Evolutionary conservation across 2,113 vertebrate species (phyloP), one percentile per base, ranked within the genome.

Genomic region (Dendropsophus ebraccatus): DNA sequence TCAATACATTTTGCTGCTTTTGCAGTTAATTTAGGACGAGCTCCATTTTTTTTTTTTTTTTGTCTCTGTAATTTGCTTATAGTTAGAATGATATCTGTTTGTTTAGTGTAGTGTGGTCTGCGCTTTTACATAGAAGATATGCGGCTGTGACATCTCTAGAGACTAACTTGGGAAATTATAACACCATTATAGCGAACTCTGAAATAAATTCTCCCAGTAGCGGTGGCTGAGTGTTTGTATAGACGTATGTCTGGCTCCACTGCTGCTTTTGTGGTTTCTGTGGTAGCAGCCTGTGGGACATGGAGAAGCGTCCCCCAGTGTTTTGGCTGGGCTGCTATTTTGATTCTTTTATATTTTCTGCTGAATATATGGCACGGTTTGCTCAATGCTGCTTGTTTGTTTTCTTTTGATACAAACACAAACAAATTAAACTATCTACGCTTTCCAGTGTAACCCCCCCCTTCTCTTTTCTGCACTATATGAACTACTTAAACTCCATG

Each of bases 221-320:
- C 84, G 84, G 78, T 65, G 79, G 72, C 72, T 87, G 78, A 49
- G 30, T 85, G 73, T 88, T 88, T 88, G 87, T 86, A 86, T 73
- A 86, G 84, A 81, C 65, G 67, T 65, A 85, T 88, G 79, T 87
- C 85, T 88, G 85, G 87, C 88, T 88, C 88, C 88, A 88, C 37
- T 69, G 80, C 21, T n/a, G 52, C 70, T 56, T 87, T 80, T 87
- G 84, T 87, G 85, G 85, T 88, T 90, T 88, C 72, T 85, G 82
- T 83, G 87, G 88, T 67, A 83, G 49, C 86, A 77, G 37, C 73
- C 81, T 87, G 81, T 82, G 84, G 69, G 88, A 76, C 82, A 79
- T 16, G 25, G 50, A 82, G 49, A 60, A 86, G 81, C 77, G 74
- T 74, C 60, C 58, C 70, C 47, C 8, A 67, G 12, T 70, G n/a